Evolutionary conservation across 2,888 invertebrate species (phyloP).

Genomic region (Protonemura montana): DNA sequence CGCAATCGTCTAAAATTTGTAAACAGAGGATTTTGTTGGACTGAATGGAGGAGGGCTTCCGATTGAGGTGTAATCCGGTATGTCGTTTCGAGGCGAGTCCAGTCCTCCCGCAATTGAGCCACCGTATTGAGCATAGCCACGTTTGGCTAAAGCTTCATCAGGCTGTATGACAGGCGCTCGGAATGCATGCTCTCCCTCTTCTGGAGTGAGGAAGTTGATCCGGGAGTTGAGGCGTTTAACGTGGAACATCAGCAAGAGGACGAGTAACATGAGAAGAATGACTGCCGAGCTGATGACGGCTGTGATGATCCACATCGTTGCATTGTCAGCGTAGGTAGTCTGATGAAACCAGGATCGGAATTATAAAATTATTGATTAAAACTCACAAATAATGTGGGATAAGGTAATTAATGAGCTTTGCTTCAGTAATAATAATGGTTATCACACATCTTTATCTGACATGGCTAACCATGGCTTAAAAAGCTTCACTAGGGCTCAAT

Average conservation of each 20-base stretch:
- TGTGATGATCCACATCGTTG: constrained; percentile 51
- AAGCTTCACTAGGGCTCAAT: too few relatives aligned
- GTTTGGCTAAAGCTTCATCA: constrained; percentile 44
- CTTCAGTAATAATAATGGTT: too few relatives aligned
- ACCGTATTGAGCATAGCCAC: constrained; percentile 45
- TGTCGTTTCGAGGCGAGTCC: background rate
- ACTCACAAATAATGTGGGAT: too few relatives aligned
- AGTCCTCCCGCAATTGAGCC: background rate
- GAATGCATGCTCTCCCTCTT: constrained; percentile 35
- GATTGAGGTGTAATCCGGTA: constrained; percentile 26
- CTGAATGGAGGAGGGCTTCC: background rate
- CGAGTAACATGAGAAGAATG: constrained; percentile 54
- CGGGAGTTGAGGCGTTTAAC: constrained; percentile 52
- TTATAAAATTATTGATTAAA: too few relatives aligned
- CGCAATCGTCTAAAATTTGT: background rate
- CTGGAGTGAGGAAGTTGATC: constrained; percentile 7
- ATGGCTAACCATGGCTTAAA: too few relatives aligned
- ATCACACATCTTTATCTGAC: too few relatives aligned
- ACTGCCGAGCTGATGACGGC: constrained; percentile 53
- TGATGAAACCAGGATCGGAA: constrained; percentile 41
- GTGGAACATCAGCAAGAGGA: constrained; percentile 54
- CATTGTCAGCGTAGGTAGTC: constrained; percentile 53
- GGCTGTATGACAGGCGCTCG: constrained; percentile 45
- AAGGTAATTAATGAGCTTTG: too few relatives aligned
- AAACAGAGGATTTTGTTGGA: background rate